Conservation (phyloP, 1,140 invertebrate genomes). For the Caenorhabditis briggsae region DNA sequence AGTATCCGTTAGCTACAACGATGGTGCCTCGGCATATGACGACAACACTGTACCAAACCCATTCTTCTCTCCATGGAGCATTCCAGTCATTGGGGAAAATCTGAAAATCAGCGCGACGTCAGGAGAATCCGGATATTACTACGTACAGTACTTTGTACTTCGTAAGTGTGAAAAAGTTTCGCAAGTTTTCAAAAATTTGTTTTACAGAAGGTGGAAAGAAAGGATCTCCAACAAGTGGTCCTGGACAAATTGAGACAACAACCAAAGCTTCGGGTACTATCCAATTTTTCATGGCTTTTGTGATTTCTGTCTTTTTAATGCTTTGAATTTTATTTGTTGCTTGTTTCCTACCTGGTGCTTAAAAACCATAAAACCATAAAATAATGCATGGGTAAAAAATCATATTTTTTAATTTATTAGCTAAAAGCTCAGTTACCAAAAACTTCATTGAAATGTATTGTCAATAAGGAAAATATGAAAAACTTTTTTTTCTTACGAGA, state of each 20-base stretch:
- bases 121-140: neutral
- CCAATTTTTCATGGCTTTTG: neutral
- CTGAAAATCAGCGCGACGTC: neutral
- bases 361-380: too few relatives aligned
- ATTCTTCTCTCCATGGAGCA: neutral
- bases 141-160: neutral
- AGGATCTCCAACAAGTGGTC: neutral
- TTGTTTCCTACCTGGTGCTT: too few relatives aligned
- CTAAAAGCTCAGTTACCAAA: too few relatives aligned
- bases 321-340: too few relatives aligned
- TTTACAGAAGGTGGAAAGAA: too few relatives aligned
- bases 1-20: neutral
- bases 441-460: too few relatives aligned
- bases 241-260: neutral
- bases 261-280: neutral
- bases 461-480: too few relatives aligned
- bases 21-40: neutral
- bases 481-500: too few relatives aligned
- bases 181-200: too few relatives aligned
- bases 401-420: too few relatives aligned
- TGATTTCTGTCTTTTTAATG: neutral
- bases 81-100: neutral
- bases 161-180: neutral
- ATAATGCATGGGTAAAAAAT: too few relatives aligned
- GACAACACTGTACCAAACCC: neutral